Percentiles rank a stretch among this genome's conserved stretches.
Evolutionary conservation across 2,797 vertebrate genomes (phyloP).

Genomic region (Antrozous pallidus): DNA sequence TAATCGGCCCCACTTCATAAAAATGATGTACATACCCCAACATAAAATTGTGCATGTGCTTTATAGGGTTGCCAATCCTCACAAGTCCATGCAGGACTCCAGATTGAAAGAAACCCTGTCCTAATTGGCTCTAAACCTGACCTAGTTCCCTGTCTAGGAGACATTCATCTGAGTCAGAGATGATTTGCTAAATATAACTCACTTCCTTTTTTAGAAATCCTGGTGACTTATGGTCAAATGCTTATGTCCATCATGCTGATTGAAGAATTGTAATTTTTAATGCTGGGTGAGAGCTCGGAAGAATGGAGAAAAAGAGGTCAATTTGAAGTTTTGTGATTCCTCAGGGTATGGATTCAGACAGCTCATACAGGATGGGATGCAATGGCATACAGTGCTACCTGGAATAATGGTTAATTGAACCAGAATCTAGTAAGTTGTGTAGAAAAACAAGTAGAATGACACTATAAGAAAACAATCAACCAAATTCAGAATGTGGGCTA

Average conservation of each 20-base stretch:
- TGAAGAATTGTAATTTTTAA: not conserved
- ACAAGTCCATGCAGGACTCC: not conserved
- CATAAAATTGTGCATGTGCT: not conserved
- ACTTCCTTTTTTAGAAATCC: constrained; percentile 60
- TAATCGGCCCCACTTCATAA: not conserved
- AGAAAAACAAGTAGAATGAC: not conserved
- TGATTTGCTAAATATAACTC: constrained; percentile 53
- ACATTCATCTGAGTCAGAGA: constrained; percentile 54
- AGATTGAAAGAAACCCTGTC: not conserved
- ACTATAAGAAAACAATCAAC: not conserved
- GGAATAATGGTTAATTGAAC: not conserved
- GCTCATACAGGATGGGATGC: not conserved
- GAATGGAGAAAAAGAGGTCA: not conserved
- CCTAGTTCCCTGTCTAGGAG: not conserved
- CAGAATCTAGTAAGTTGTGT: not conserved
- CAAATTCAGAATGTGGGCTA: not conserved
- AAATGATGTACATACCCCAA: not conserved
- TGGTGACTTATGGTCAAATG: constrained; percentile 69
- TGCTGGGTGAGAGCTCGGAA: not conserved
- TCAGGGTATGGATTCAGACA: not conserved
- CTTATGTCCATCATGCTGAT: constrained; percentile 36
- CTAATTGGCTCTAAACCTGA: not conserved
- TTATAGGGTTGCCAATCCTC: not conserved
- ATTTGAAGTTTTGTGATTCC: not conserved
- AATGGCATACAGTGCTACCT: not conserved